These are phyloP conservation scores for Siphamia tubifer DNA, from an alignment of 2,113 vertebrate genomes.

Conservation along the genomic window DNA sequence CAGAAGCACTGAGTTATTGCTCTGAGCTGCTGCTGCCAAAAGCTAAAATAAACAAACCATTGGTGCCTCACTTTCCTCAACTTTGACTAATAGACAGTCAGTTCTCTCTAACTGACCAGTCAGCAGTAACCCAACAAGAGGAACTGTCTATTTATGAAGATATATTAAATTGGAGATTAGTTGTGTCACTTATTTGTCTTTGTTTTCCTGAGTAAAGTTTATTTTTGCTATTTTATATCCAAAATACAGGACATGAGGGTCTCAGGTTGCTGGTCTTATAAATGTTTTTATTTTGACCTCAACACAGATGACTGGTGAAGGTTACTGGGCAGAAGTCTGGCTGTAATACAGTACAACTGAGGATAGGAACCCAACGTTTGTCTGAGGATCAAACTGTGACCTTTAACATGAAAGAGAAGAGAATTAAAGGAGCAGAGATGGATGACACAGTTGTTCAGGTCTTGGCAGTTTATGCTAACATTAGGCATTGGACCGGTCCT, in stretches of 20 bases:
- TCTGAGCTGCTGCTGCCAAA: conserved; percentile 39
- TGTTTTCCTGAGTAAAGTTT: not conserved
- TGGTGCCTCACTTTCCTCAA: conserved; percentile 19
- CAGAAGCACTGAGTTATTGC: conserved; percentile 50
- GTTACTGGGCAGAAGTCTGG: not conserved
- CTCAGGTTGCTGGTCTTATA: not conserved
- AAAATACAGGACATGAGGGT: not conserved
- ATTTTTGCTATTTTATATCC: too few species aligned
- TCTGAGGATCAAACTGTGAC: conserved; percentile 47
- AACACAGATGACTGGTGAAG: conserved; percentile 5
- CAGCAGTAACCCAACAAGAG: not conserved
- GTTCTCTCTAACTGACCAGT: not conserved
- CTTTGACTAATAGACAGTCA: not conserved
- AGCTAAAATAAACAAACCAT: conserved; percentile 42
- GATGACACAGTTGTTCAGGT: conserved; percentile 28
- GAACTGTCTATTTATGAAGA: not conserved
- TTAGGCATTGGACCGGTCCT: not conserved
- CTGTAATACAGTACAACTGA: not conserved
- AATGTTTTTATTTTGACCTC: not conserved
- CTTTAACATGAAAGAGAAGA: conserved; percentile 39
- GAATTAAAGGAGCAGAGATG: conserved; percentile 22
- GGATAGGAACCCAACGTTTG: not conserved
- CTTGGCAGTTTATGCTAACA: conserved; percentile 23
- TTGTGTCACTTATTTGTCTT: not conserved
- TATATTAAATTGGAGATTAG: too few species aligned